Evolutionary conservation across 64 coral and sea anemone genomes (phyloP), one percentile per base, ranked within the genome.

Genomic region (Pocillopora damicornis): DNA sequence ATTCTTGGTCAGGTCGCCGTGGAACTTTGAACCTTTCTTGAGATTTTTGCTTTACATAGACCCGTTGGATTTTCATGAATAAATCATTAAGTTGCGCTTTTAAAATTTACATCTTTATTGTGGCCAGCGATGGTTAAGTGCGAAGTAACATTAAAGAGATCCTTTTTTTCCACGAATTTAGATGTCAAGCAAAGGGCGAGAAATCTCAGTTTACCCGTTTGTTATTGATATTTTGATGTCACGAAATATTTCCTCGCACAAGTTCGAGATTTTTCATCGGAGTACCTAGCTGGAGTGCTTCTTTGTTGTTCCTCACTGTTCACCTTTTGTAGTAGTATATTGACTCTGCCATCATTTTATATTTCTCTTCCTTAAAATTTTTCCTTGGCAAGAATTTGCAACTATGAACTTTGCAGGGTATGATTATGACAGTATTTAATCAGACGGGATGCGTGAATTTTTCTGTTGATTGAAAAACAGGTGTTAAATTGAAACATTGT

Each of bases 51-150:
- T 66, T 85, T 85, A 85, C 15, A 83, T 83, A 67, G 80, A 83
- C 80, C 45, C 81, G 38, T 68, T 57, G 81, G 4, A 20, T n/a
- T 69, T 71, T 73, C 81, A 85, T 85, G 65, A 85, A 85, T 85
- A 72, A 85, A 85, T 85, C 38, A 85, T 85, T 18, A 4, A 2
- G 65, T 85, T 85, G 81, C 62, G 64, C 81, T 72, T 85, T 85
- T 85, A 72, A 85, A 85, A 85, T 85, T 85, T 73, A 85, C 81
- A 85, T 73, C 60, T 81, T 60, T 37, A 63, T 81, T 34, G 59
- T 7, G 14, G 79, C 34, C n/a, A 14, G 30, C 61, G 18, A 58
- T 57, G 18, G 18, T n/a, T 18, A 72, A 51, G 10, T 25, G 38
- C 14, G 42, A 51, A 20, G 10, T 77, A 18, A 11, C 20, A 22